Base-by-base conservation (phyloP, 1,140 invertebrate genomes). In the Brachionus plicatilis region DNA sequence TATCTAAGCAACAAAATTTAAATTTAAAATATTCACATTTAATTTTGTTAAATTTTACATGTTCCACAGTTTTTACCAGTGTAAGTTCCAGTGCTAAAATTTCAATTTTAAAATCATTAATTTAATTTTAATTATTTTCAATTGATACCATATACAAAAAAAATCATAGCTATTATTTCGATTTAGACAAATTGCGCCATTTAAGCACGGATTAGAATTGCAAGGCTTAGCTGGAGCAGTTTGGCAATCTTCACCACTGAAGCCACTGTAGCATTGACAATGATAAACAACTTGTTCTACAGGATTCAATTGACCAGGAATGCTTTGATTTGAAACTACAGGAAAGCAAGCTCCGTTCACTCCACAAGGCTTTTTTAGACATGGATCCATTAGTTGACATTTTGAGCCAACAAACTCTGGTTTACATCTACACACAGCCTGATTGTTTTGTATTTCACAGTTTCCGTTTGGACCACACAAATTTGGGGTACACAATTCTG, bases 221-320 rank as follows among this genome's bases (percentile, higher is more conserved):
- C 79, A 82, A 24, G 79, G 79, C 43, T 82, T 60, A 9, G 79
- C 20, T 24, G 79, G 79, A 1, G 17, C 53, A 68, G 60, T 82
- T 68, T 82, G 53, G 29, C 79, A 82, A 68, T 82, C 65, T 8
- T 65, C 79, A 8, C 79, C 79, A 29, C n/a, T 33, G 65, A 82
- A 82, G n/a, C 79, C 79, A 47, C 79, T 82, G 41, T 82, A 82
- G 27, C 79, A 82, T 82, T 82, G 79, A n/a, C 79, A 82, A 68
- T 82, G 79, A 68, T 65, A 82, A 68, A 14, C 29, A 45, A 47
- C 53, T 68, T 82, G 79, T 17, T 82, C 79, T 29, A 82, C n/a
- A n/a, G 65, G 65, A 50, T 76, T 76, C 3, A 68, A 14, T 47
- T 82, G 79, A 14, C 79, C 79, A 27, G 79, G 79, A 27, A 65